Evolutionary conservation across 1,140 invertebrate genomes (phyloP), one percentile per base, ranked within the genome.

Genomic region (Bombus huntii): DNA sequence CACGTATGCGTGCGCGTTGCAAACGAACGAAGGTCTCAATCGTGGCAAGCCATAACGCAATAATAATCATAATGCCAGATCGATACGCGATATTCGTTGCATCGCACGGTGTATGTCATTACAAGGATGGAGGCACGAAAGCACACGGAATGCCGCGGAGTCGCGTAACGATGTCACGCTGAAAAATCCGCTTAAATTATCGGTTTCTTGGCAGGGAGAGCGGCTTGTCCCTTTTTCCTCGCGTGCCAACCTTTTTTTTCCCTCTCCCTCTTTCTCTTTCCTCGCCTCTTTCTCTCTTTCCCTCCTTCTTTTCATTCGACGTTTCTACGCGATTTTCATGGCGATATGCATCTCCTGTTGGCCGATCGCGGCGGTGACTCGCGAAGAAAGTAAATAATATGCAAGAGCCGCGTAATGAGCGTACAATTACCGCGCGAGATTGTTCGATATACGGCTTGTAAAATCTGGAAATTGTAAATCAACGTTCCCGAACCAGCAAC

Each of bases 51-150:
- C 92, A 90, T 91, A 93, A 92, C 89, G 91, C 92, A 94, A 94
- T 94, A 94, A 94, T 93, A 94, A 94, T 93, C 91, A 93, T 92
- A 91, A 92, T 91, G 90, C 87, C 91, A 92, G 94, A 94, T 94
- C 94, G 92, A 94, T 94, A 91, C 88, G 90, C 89, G 94, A 94
- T 93, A 93, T 88, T 88, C 85, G 88, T 92, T 88, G 90, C 86
- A 91, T 92, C 91, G 87, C 88, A 75, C 88, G 81, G 78, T 90
- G 87, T 90, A 92, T 93, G 91, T 91, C 91, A 91, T 92, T 93
- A 92, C 88, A 88, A 88, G 88, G 88, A 90, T 89, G 84, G 85
- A 90, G 87, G 89, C 82, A 88, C 88, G 85, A 92, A 92, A 91
- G 90, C 90, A 80, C 90, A 87, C 83, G 85, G 88, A 88, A 91